A percentile compares a stretch with the other conserved stretches of the same genome.
phyloP scores from a whole-genome alignment of 2,797 vertebrate species.

The Danio albolineatus region DNA sequence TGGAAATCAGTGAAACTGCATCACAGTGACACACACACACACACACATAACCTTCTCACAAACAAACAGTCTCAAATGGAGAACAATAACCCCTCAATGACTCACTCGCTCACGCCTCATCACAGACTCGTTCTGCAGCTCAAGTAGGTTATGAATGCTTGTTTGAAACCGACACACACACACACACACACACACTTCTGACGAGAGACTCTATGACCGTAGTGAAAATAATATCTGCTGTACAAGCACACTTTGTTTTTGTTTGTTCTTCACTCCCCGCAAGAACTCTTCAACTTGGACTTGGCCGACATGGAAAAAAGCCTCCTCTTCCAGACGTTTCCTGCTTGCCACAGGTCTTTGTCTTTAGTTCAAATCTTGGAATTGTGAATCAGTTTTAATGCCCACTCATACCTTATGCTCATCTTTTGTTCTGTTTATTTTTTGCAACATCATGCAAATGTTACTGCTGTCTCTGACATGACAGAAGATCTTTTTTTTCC shows the following conservation, averaged over 20 bases:
- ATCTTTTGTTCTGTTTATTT: conserved; percentile 56
- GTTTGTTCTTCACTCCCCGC: background rate
- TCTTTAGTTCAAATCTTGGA: conserved; percentile 59
- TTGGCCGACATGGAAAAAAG: conserved; percentile 53
- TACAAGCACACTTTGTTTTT: conserved; percentile 39
- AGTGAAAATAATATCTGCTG: conserved; percentile 44
- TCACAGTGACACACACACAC: conserved; percentile 82
- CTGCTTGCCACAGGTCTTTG: conserved; percentile 51
- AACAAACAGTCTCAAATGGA: conserved; percentile 55
- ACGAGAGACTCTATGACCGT: conserved; percentile 43
- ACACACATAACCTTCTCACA: conserved; percentile 47
- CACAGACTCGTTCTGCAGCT: conserved; percentile 52
- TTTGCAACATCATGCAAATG: conserved; percentile 62
- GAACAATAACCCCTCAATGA: conserved; percentile 53
- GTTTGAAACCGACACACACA: conserved; percentile 54
- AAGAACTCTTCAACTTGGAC: conserved; percentile 44
- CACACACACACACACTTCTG: conserved; percentile 46
- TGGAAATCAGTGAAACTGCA: conserved; percentile 83
- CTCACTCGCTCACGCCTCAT: conserved; percentile 43
- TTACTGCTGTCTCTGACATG: conserved; percentile 68
- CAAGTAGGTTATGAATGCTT: conserved; percentile 47
- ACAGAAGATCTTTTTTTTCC: conserved; percentile 51
- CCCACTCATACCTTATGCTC: conserved; percentile 38
- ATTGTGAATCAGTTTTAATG: conserved; percentile 62
- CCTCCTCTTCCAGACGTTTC: conserved; percentile 54